These are phyloP conservation scores for Cuculus canorus DNA, from an alignment of 2,797 vertebrate genomes.

Conservation along the genomic window DNA sequence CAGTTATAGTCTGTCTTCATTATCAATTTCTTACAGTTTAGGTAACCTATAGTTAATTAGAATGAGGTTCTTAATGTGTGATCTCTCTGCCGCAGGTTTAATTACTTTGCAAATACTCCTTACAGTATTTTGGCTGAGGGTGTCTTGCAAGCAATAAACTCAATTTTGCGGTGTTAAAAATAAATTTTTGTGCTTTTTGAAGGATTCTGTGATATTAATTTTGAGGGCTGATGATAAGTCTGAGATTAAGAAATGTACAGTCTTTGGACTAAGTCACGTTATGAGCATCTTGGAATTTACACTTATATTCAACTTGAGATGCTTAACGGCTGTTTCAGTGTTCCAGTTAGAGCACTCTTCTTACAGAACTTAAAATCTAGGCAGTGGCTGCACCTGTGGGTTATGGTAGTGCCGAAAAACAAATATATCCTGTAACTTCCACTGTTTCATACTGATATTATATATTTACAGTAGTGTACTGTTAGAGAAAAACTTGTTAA, in stretches of 20 bases:
- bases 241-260: too few species aligned
- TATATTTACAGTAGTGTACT: not conserved
- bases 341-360: not conserved
- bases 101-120: too few species aligned
- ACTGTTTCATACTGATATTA: not conserved
- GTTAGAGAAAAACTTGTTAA: not conserved
- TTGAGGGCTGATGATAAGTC: too few species aligned
- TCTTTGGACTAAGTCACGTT: not conserved
- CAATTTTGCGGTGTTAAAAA: too few species aligned
- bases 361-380: not conserved
- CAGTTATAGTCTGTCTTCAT: not conserved
- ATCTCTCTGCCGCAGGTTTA: too few species aligned
- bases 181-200: too few species aligned
- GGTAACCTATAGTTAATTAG: too few species aligned
- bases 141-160: too few species aligned
- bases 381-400: accelerated
- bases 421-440: not conserved
- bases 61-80: too few species aligned
- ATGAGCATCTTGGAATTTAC: not conserved
- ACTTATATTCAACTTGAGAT: not conserved
- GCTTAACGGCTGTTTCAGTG: not conserved
- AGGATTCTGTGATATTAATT: too few species aligned
- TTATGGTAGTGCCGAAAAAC: not conserved
- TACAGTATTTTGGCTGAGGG: too few species aligned
- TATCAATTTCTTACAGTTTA: too few species aligned